Evolutionary conservation across 2,113 vertebrate genomes (phyloP).

Genomic region (Felis chaus): DNA sequence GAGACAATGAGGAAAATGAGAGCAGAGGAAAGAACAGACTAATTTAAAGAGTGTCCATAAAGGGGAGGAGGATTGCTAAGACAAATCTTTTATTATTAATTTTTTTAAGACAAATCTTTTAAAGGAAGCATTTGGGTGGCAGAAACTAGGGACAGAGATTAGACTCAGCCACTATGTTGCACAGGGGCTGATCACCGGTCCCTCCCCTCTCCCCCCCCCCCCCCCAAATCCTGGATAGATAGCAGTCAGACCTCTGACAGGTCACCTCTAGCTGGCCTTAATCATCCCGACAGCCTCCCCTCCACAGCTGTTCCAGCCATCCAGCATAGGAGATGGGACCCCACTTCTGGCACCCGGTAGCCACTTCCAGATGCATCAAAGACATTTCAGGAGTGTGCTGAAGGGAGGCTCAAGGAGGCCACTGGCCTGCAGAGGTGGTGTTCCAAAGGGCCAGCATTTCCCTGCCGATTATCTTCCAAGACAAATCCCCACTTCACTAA

Average conservation of each 20-base stretch:
- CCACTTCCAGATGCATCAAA: background rate
- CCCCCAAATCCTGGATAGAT: background rate
- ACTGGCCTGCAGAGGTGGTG: background rate
- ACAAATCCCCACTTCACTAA: background rate
- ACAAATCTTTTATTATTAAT: background rate
- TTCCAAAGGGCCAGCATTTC: background rate
- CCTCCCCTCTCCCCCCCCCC: accelerated
- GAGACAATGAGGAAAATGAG: background rate
- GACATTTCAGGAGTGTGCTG: background rate
- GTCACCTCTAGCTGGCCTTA: background rate
- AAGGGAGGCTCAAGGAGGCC: background rate
- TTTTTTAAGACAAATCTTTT: background rate
- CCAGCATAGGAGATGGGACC: background rate
- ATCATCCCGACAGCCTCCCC: background rate
- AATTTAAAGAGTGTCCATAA: background rate
- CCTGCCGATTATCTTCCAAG: background rate
- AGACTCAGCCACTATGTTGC: background rate
- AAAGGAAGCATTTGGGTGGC: background rate
- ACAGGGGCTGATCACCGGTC: background rate
- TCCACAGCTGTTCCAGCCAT: too few species aligned
- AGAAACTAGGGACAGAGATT: background rate
- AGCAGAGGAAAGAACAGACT: background rate
- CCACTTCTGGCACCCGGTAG: too few species aligned
- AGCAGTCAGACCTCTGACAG: background rate
- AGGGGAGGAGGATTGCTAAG: background rate